Evolutionary conservation across 2,888 invertebrate genomes (phyloP).

Genomic region (Dione vanillae): DNA sequence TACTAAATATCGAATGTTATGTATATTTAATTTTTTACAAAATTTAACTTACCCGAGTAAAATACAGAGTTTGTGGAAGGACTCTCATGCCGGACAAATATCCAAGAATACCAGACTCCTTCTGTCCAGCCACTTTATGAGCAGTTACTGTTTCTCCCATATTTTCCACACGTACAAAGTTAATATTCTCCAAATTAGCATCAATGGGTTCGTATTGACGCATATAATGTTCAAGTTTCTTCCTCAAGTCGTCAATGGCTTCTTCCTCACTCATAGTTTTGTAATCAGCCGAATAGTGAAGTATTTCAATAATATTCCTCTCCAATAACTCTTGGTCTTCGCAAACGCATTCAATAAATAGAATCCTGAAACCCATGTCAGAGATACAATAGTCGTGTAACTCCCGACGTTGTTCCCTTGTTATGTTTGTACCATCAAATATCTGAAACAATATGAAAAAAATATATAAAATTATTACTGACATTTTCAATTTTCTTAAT

Average conservation of each 20-base stretch:
- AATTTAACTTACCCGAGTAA: conserved; percentile 90
- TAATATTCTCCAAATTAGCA: conserved; percentile 82
- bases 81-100: conserved; percentile 94
- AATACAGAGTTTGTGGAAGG: conserved; percentile 93
- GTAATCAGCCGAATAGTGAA: conserved; percentile 95
- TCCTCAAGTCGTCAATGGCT: conserved; percentile 91
- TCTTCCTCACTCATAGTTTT: conserved; percentile 89
- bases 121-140: conserved; percentile 89
- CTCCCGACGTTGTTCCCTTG: conserved; percentile 90
- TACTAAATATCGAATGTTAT: not conserved
- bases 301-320: conserved; percentile 87
- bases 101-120: conserved; percentile 93
- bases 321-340: conserved; percentile 86
- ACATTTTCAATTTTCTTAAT: not conserved
- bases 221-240: conserved; percentile 93
- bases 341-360: conserved; percentile 96
- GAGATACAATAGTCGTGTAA: conserved; percentile 89
- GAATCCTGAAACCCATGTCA: conserved; percentile 91
- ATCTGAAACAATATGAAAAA: conserved; percentile 84
- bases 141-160: conserved; percentile 88
- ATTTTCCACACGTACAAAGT: conserved; percentile 78
- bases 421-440: conserved; percentile 96
- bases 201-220: conserved; percentile 92
- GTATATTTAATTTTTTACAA: not conserved
- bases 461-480: not conserved